These are phyloP conservation scores for Campoplex capitator DNA, from an alignment of 2,888 invertebrate species.

Conservation along the genomic window DNA sequence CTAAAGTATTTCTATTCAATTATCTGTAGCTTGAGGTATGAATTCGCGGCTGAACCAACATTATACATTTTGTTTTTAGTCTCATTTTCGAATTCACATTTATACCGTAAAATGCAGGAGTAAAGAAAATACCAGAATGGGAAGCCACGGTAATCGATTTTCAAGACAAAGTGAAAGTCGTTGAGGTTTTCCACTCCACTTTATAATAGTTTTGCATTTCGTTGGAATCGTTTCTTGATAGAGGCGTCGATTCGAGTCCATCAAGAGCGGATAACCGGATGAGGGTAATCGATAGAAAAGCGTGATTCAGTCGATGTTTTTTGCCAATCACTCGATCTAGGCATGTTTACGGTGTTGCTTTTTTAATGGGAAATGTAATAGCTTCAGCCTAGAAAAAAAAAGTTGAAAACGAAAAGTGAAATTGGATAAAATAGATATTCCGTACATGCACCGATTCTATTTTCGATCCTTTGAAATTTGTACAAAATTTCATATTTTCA, in stretches of 20 bases:
- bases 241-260: conserved; percentile 12
- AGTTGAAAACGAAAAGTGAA: background rate
- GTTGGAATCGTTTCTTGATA: conserved; percentile 1
- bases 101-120: conserved; percentile 40
- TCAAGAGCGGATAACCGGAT: conserved; percentile 9
- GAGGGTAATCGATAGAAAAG: conserved; percentile 23
- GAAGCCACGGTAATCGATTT: conserved; percentile 65
- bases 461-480: background rate
- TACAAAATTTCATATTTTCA: background rate
- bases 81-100: conserved; percentile 15
- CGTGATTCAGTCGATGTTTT: conserved; percentile 4
- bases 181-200: conserved; percentile 60
- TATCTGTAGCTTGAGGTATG: too few relatives aligned
- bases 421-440: background rate
- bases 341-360: background rate
- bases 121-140: conserved; percentile 55
- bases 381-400: background rate
- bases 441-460: background rate
- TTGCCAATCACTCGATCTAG: background rate
- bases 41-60: background rate
- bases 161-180: conserved; percentile 62
- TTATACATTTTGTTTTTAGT: conserved; percentile 35
- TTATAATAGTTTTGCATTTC: conserved; percentile 37
- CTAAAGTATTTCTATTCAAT: too few relatives aligned
- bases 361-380: background rate